Evolutionary conservation across 2,113 vertebrate genomes (phyloP), one percentile per base, ranked within the genome.

Genomic region (Amazona guildingii): DNA sequence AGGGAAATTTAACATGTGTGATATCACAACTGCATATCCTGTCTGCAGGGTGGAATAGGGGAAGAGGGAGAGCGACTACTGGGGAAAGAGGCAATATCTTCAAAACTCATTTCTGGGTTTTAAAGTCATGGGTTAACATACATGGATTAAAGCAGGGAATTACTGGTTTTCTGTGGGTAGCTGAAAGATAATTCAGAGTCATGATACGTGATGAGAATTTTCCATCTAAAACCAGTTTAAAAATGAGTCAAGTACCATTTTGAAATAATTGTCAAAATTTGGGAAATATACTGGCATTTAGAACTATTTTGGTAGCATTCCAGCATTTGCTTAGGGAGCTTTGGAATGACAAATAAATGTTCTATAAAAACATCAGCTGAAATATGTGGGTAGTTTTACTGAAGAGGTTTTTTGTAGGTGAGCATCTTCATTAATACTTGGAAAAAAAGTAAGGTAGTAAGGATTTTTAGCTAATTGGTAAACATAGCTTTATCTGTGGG

Each of bases 251-350:
- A 90, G n/a, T 39, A 23, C 7, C 14, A 27, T 90, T 90, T 92
- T 69, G 54, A 94, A 93, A 79, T 90, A 68, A 88, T 80, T 78
- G 46, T 57, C 35, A 88, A 68, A 87, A 66, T 66, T 77, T 91
- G 17, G 27, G 57, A 82, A 88, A 83, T 62, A 72, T 29, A 74
- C 25, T 88, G 68, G 80, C 59, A 70, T 90, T 93, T 93, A 49
- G 23, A 79, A 73, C 28, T 79, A 15, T 76, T 88, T 90, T 95
- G 59, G 39, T 86, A 79, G 8, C 27, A 41, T 48, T 85, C 79
- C 85, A 94, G 27, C 17, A 16, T 83, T 86, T 88, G 44, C 86
- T 86, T 93, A 85, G 35, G 33, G 31, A 90, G 70, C 35, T 91
- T 83, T 83, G 75, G 54, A 88, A 83, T 76, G 63, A 62, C 52